Percentiles rank a stretch among this genome's conserved stretches.
These are phyloP conservation scores for Amblyopsis hoosieri DNA, from an alignment of 2,797 vertebrate genomes.

Conservation along the genomic window DNA sequence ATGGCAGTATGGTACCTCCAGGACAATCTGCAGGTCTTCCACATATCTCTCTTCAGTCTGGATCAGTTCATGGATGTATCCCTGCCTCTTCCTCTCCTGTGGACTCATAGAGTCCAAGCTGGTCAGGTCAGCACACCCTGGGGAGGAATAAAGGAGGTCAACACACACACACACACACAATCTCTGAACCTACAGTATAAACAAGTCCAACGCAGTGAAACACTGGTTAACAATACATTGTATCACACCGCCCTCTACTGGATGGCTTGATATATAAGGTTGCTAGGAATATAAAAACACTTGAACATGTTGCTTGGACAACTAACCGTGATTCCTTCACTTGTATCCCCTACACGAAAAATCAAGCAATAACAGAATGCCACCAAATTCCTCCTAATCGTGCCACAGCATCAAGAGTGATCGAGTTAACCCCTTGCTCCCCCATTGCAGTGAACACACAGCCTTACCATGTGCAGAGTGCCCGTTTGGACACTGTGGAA, in stretches of 20 bases:
- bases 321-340: too few species aligned
- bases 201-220: neutral
- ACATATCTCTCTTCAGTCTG: constrained; percentile 92
- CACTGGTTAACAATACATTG: neutral
- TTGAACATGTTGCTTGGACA: too few species aligned
- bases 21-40: constrained; percentile 88
- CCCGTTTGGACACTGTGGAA: constrained; percentile 20
- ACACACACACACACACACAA: neutral
- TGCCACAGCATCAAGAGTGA: too few species aligned
- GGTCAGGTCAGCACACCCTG: constrained; percentile 92
- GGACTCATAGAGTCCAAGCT: constrained; percentile 89
- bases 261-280: too few species aligned
- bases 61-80: constrained; percentile 94
- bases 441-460: neutral
- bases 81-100: constrained; percentile 92
- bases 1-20: constrained; percentile 80
- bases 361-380: too few species aligned
- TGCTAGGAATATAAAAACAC: too few species aligned
- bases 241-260: too few species aligned
- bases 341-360: too few species aligned
- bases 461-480: constrained; percentile 51
- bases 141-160: constrained; percentile 10
- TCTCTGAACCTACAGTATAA: neutral
- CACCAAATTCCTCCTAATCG: too few species aligned
- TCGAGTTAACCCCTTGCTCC: too few species aligned